Conservation (phyloP, 2,113 vertebrate genomes). For the Chloroceryle aenea region DNA sequence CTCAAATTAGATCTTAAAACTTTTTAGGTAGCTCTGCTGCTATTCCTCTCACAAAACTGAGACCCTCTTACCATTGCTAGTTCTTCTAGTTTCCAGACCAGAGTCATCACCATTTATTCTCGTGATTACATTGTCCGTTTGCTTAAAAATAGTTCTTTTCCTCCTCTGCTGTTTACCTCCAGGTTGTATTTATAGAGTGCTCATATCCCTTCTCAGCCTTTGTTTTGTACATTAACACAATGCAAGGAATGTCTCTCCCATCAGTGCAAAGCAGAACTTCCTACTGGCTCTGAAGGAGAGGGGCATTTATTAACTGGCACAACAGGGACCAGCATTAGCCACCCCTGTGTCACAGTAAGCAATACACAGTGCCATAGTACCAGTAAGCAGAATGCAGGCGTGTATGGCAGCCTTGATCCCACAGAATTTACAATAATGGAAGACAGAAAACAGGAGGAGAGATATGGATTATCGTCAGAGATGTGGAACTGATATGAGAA, state of each 20-base stretch:
- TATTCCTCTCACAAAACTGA: background rate
- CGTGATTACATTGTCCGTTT: slow-evolving; percentile 55
- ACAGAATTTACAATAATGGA: background rate
- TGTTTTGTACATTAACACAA: slow-evolving; percentile 57
- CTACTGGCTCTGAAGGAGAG: slow-evolving; percentile 7
- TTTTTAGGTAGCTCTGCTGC: background rate
- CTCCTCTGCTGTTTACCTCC: slow-evolving; percentile 58
- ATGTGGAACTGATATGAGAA: background rate
- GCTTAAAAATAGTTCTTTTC: slow-evolving; percentile 68
- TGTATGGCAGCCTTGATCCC: background rate
- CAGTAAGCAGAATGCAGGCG: background rate
- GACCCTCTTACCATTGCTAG: background rate
- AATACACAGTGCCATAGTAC: background rate
- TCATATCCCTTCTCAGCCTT: slow-evolving; percentile 67
- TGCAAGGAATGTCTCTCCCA: slow-evolving; percentile 53
- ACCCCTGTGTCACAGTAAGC: background rate
- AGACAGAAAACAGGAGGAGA: slow-evolving; percentile 4
- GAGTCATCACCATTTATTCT: slow-evolving; percentile 11
- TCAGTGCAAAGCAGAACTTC: slow-evolving; percentile 42
- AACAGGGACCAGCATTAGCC: background rate
- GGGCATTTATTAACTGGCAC: background rate
- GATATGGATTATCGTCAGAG: background rate
- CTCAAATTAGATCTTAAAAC: background rate
- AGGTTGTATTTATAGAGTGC: slow-evolving; percentile 59
- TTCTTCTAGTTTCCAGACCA: slow-evolving; percentile 1